Conservation (phyloP, 2,888 invertebrate genomes). For the Diloba caeruleocephala region DNA sequence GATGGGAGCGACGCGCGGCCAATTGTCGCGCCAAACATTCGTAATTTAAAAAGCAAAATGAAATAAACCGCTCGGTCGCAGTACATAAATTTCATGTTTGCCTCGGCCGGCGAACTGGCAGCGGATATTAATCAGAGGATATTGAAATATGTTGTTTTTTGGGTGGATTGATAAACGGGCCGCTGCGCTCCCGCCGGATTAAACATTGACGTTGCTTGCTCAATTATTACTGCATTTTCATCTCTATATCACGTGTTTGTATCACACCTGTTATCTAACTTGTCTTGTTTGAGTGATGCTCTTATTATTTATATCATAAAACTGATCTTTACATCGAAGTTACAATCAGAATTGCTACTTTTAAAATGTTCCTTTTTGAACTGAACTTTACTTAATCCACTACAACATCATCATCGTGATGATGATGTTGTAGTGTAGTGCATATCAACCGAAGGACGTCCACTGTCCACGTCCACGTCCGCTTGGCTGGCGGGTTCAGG, state of each 20-base stretch:
- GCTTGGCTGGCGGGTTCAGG: too few relatives aligned
- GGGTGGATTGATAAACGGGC: conserved; percentile 86
- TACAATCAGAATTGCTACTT: too few relatives aligned
- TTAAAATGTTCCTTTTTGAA: too few relatives aligned
- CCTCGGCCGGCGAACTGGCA: conserved; percentile 85
- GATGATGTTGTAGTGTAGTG: too few relatives aligned
- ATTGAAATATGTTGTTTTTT: conserved; percentile 90
- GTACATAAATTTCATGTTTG: conserved; percentile 89
- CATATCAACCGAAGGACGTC: too few relatives aligned
- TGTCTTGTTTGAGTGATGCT: conserved; percentile 1
- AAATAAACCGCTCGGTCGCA: conserved; percentile 86
- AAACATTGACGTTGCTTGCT: conserved; percentile 83
- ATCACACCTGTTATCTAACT: conserved; percentile 34
- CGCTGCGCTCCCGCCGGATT: conserved; percentile 79
- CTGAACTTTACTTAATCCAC: too few relatives aligned
- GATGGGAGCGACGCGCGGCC: conserved; percentile 82
- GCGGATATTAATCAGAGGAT: conserved; percentile 89
- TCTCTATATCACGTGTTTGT: conserved; percentile 32
- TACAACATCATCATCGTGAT: too few relatives aligned
- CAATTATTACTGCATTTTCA: conserved; percentile 76
- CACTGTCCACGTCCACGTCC: too few relatives aligned
- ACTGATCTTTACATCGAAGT: too few relatives aligned
- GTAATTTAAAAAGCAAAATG: conserved; percentile 88
- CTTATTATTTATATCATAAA: not conserved
- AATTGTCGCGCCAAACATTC: conserved; percentile 86